Evolutionary conservation across 2,113 vertebrate species (phyloP).

Genomic region (Zeus faber): DNA sequence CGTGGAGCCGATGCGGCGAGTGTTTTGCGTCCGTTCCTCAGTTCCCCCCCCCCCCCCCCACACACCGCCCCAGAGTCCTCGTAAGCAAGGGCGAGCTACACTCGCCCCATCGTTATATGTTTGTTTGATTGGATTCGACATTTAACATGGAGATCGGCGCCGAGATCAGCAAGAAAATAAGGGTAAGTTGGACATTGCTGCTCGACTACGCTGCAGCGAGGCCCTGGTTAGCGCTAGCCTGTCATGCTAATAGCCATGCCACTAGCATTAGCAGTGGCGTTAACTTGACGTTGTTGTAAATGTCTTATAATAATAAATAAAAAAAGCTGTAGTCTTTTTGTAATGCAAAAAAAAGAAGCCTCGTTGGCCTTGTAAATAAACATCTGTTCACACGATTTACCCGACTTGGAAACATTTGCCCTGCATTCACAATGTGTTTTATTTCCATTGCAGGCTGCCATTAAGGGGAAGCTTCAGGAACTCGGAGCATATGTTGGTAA

Average conservation of each 20-base stretch:
- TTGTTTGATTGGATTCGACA: no score
- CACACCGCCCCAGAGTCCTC: no score
- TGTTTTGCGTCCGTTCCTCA: no score
- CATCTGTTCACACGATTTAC: neutral
- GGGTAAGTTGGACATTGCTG: constrained; percentile 46
- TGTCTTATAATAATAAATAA: no score
- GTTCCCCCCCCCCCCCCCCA: no score
- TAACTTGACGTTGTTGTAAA: no score
- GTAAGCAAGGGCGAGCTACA: no score
- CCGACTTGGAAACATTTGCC: neutral
- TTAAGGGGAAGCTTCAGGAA: constrained; percentile 96
- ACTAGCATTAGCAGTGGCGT: constrained; percentile 1
- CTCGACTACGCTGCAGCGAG: neutral
- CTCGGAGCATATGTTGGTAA: constrained; percentile 96
- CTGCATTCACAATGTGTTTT: neutral
- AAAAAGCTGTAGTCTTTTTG: no score
- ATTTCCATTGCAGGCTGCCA: constrained; percentile 82
- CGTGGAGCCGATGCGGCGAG: no score
- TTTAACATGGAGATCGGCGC: constrained; percentile 78
- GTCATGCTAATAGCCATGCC: constrained; percentile 3
- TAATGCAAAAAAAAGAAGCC: no score
- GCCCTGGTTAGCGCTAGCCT: fast-evolving
- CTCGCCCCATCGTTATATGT: no score
- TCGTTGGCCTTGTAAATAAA: no score
- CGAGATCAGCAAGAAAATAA: constrained; percentile 80